A percentile compares a stretch with the other conserved stretches of the same genome.
These are phyloP conservation scores for Alsophila aescularia DNA, from an alignment of 2,888 invertebrate species.

Conservation along the genomic window DNA sequence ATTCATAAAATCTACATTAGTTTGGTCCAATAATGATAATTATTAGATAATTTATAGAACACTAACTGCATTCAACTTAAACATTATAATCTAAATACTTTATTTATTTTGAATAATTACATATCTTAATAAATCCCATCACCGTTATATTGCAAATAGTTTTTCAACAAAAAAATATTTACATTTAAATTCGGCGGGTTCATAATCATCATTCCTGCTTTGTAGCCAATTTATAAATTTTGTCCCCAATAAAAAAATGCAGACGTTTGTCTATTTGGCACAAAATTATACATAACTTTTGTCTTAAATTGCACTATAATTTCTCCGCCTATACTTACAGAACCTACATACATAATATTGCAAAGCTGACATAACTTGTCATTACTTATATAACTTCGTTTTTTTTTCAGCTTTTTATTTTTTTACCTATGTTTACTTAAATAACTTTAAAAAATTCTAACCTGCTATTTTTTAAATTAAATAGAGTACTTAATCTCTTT, in stretches of 20 bases:
- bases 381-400: slow-evolving; percentile 37
- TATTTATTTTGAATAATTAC: slow-evolving; percentile 31
- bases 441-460: slow-evolving; percentile 37
- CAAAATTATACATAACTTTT: slow-evolving; percentile 64
- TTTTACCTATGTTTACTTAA: neutral
- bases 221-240: slow-evolving; percentile 63
- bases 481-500: slow-evolving; percentile 55
- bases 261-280: slow-evolving; percentile 76
- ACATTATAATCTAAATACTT: slow-evolving; percentile 36
- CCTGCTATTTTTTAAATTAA: slow-evolving; percentile 36
- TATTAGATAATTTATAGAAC: slow-evolving; percentile 51
- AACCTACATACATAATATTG: slow-evolving; percentile 39
- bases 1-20: slow-evolving; percentile 74
- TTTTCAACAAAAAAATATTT: slow-evolving; percentile 48
- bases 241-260: slow-evolving; percentile 74
- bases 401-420: too few relatives aligned
- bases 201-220: slow-evolving; percentile 48
- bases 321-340: slow-evolving; percentile 28
- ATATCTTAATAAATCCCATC: slow-evolving; percentile 54
- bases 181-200: slow-evolving; percentile 63
- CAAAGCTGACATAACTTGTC: slow-evolving; percentile 44
- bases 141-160: slow-evolving; percentile 59
- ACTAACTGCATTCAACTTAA: slow-evolving; percentile 69
- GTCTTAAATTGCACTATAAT: slow-evolving; percentile 31
- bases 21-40: slow-evolving; percentile 70